These are phyloP conservation scores for Cromileptes altivelis DNA, from an alignment of 2,113 vertebrate genomes.

Conservation along the genomic window DNA sequence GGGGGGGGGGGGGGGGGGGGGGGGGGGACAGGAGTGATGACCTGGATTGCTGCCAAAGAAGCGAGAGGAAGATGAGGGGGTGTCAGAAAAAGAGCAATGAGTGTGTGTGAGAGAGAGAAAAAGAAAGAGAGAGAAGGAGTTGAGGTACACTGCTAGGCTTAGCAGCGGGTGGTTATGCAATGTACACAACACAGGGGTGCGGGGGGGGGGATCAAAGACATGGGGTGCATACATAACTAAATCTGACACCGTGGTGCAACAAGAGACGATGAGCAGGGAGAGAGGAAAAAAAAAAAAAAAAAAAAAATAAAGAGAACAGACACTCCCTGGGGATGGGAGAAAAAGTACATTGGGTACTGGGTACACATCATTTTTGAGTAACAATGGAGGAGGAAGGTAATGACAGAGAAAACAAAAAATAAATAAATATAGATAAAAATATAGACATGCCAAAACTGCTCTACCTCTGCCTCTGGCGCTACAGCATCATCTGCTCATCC, in stretches of 20 bases:
- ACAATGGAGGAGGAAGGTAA: conserved; percentile 26
- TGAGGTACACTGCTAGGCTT: conserved; percentile 50
- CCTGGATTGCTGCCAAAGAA: conserved; percentile 62
- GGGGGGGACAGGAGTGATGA: conserved; percentile 30
- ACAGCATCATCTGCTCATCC: conserved; percentile 59
- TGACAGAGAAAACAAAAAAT: conserved; percentile 20
- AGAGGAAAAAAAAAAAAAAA: conserved; percentile 34
- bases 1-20: neutral
- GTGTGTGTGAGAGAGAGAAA: conserved; percentile 12
- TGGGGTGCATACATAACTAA: conserved; percentile 65
- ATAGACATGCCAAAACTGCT: conserved; percentile 34
- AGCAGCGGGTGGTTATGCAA: conserved; percentile 71
- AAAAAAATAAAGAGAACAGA: conserved; percentile 58
- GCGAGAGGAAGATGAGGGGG: conserved; percentile 16
- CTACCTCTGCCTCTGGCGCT: conserved; percentile 42
- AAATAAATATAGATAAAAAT: conserved; percentile 35
- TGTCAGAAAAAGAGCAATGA: conserved; percentile 38
- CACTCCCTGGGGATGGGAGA: conserved; percentile 48
- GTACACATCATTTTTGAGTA: conserved; percentile 50
- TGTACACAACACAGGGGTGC: conserved; percentile 60
- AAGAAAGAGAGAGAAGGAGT: conserved; percentile 15
- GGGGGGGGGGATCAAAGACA: conserved; percentile 60
- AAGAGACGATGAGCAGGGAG: conserved; percentile 44
- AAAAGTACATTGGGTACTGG: conserved; percentile 40
- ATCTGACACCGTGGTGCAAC: conserved; percentile 60